phyloP scores from a whole-genome alignment of 1,140 invertebrate species.

The Aradophagus sp. region DNA sequence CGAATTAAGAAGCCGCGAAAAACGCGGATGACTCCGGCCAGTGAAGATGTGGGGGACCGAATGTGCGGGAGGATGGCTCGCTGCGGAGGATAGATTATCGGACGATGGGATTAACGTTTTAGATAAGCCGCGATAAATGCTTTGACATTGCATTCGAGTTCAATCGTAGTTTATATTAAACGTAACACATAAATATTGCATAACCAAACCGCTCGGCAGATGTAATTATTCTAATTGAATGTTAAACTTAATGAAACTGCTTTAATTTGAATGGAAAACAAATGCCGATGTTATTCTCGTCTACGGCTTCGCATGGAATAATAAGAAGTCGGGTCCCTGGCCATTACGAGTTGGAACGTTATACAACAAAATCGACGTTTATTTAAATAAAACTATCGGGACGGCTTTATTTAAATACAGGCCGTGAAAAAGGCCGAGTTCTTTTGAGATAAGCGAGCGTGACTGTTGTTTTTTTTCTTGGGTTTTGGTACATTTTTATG shows the following conservation, averaged over 20 bases:
- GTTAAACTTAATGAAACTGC: slow-evolving; percentile 9
- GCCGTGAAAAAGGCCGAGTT: too few relatives aligned
- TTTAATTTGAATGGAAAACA: slow-evolving; percentile 8
- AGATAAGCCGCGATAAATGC: slow-evolving; percentile 26
- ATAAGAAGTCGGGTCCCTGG: too few relatives aligned
- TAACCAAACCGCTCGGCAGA: not conserved
- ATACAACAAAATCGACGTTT: too few relatives aligned
- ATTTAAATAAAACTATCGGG: too few relatives aligned
- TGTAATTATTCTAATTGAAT: slow-evolving; percentile 22
- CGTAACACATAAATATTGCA: slow-evolving; percentile 24
- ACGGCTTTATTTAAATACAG: too few relatives aligned
- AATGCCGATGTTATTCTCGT: too few relatives aligned
- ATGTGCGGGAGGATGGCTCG: not conserved
- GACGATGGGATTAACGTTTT: slow-evolving; percentile 23
- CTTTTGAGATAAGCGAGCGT: too few relatives aligned
- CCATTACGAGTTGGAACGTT: too few relatives aligned
- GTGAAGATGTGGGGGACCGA: not conserved
- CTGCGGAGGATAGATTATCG: slow-evolving; percentile 3
- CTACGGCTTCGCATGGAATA: too few relatives aligned
- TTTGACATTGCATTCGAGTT: slow-evolving; percentile 33
- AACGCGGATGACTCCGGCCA: not conserved
- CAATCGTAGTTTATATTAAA: slow-evolving; percentile 19
- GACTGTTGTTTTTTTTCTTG: too few relatives aligned
- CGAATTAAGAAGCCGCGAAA: not conserved
- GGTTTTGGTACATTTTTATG: too few relatives aligned